phyloP scores from a whole-genome alignment of 2,888 invertebrate genomes.

The Ormyrus pomaceus region DNA sequence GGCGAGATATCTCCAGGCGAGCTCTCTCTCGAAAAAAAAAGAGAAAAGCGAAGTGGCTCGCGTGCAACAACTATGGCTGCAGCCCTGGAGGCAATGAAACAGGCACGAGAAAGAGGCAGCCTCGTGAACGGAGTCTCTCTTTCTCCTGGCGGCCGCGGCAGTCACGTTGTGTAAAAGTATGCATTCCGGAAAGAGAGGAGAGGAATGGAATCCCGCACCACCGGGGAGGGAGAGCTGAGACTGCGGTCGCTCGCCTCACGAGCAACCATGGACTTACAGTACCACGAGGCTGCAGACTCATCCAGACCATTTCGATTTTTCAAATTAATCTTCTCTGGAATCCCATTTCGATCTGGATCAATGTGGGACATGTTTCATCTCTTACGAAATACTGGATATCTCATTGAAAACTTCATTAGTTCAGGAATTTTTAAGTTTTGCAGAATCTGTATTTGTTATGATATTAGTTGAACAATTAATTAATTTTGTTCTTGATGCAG shows the following conservation, averaged over 20 bases:
- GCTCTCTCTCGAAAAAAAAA: conserved; percentile 25
- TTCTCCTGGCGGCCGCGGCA: neutral
- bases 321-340: neutral
- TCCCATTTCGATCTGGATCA: no score
- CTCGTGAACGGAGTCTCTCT: conserved; percentile 44
- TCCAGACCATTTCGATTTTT: neutral
- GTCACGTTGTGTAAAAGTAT: conserved; percentile 59
- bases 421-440: no score
- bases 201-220: conserved; percentile 58
- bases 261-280: no score
- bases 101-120: conserved; percentile 39
- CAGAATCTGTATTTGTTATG: no score
- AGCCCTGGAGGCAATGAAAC: conserved; percentile 39
- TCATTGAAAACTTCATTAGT: no score
- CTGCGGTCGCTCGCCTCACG: neutral
- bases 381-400: no score
- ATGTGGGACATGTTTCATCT: no score
- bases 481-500: no score
- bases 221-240: conserved; percentile 18
- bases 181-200: conserved; percentile 64
- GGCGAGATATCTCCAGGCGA: conserved; percentile 2
- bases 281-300: neutral
- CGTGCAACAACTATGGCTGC: neutral
- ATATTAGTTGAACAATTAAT: no score
- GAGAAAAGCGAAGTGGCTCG: conserved; percentile 28